Conservation (phyloP, 2,113 vertebrate species). For the Dryoscopus gambensis region DNA sequence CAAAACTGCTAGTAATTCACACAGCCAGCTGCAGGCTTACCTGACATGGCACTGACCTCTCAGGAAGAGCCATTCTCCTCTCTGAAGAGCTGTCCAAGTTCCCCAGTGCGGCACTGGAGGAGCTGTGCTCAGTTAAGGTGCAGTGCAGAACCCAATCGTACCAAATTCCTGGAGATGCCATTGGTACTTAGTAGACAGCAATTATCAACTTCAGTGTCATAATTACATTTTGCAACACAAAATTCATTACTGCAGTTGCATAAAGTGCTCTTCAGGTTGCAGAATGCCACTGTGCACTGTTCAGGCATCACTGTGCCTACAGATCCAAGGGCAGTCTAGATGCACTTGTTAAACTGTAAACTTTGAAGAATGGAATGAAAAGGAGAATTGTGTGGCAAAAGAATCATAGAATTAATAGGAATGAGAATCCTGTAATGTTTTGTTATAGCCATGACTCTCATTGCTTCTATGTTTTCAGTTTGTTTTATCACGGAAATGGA, state of each 20-base stretch:
- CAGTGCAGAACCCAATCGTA: not conserved
- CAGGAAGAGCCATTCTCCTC: not conserved
- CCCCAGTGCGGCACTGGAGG: not conserved
- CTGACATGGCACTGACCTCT: not conserved
- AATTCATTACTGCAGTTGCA: not conserved
- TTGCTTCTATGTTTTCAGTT: not conserved
- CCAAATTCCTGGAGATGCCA: not conserved
- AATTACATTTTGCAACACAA: not conserved
- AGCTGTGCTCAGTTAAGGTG: not conserved
- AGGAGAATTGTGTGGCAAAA: not conserved
- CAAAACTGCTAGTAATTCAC: not conserved
- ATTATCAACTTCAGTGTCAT: not conserved
- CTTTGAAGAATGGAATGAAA: not conserved
- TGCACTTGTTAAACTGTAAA: not conserved
- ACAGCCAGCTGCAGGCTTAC: not conserved
- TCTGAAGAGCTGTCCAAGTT: not conserved
- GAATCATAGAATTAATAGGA: not conserved
- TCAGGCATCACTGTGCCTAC: not conserved
- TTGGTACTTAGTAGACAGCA: not conserved
- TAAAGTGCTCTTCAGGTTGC: not conserved
- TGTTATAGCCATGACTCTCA: not conserved
- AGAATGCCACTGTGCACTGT: not conserved
- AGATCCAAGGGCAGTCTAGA: not conserved
- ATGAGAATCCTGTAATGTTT: not conserved
- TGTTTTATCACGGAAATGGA: not conserved